Conservation (phyloP, 2,888 invertebrate species). For the Drepana falcataria region DNA sequence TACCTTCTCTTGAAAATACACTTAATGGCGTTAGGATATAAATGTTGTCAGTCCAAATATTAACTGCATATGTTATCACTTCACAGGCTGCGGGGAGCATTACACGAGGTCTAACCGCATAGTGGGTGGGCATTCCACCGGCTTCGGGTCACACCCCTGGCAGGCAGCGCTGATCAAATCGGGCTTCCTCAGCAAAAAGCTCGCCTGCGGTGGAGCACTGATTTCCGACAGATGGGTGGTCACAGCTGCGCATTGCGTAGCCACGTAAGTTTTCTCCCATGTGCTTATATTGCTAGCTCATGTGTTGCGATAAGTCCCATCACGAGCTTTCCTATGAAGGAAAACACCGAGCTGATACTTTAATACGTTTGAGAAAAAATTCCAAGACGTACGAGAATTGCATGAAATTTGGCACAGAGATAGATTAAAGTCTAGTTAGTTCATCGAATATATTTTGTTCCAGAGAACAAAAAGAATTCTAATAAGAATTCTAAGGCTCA, state of each 20-base stretch:
- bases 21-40: too few relatives aligned
- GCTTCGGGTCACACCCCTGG: constrained; percentile 96
- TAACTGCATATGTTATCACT: not conserved
- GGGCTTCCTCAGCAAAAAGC: constrained; percentile 91
- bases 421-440: too few relatives aligned
- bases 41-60: too few relatives aligned
- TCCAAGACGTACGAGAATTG: too few relatives aligned
- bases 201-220: constrained; percentile 94
- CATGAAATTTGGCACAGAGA: too few relatives aligned
- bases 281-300: not conserved
- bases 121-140: constrained; percentile 93
- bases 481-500: too few relatives aligned
- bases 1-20: too few relatives aligned
- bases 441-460: too few relatives aligned
- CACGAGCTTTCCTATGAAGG: not conserved
- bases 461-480: too few relatives aligned
- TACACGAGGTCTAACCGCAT: constrained; percentile 93
- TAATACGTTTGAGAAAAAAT: too few relatives aligned
- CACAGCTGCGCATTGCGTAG: constrained; percentile 94
- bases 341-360: too few relatives aligned
- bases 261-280: constrained; percentile 83
- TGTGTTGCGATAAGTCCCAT: not conserved
- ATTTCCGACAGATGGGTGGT: constrained; percentile 95
- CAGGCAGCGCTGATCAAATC: constrained; percentile 95
- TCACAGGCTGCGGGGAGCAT: constrained; percentile 93